Evolutionary conservation across 2,113 vertebrate genomes (phyloP), one percentile per base, ranked within the genome.

Genomic region (Brachyhypopomus gauderio): DNA sequence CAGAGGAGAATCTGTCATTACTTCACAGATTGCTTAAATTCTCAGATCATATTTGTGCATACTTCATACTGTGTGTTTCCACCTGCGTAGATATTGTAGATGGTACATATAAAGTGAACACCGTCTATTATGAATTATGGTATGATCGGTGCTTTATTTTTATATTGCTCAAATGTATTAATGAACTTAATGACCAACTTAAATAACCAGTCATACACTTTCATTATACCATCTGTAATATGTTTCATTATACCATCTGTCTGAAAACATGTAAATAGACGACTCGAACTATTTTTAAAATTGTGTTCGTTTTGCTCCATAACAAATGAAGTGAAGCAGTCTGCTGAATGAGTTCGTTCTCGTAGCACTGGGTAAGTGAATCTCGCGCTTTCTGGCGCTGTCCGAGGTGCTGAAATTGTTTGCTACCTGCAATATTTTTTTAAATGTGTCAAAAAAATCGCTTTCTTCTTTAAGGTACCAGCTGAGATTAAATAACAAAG

Each of bases 381-480:
- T 2, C 48, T 23, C 22, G 9, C 27, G 75, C 56, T n/a, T 60
- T 78, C 2, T 30, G 66, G 85, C 82, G 89, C 91, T 93, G 88
- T 92, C 91, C 90, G 77, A 55, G 89, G 91, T 92, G 79, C 91
- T 92, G 92, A 92, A 90, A 85, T 27, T 58, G n/a, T 41, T 25
- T 30, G 5, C 45, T 52, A 52, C 45, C 45, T 67, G 48, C 3
- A 63, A 12, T 66, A 66, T 55, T 27, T 55, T 17, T 8, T 9
- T 6, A 2, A 9, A 19, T 1, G 55, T 2, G 5, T 67, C 17
- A 19, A 3, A 55, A 52, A 52, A 12, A 52, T 6, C 38, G 3
- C 7, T 41, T 30, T 23, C 20, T 8, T 19, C 0, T 30, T 20
- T 20, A 67, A 7, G 5, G 20, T 56, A 70, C 34, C 3, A 12